Conservation (phyloP, 2,797 vertebrate species). For the Crocodylus rhombifer region DNA sequence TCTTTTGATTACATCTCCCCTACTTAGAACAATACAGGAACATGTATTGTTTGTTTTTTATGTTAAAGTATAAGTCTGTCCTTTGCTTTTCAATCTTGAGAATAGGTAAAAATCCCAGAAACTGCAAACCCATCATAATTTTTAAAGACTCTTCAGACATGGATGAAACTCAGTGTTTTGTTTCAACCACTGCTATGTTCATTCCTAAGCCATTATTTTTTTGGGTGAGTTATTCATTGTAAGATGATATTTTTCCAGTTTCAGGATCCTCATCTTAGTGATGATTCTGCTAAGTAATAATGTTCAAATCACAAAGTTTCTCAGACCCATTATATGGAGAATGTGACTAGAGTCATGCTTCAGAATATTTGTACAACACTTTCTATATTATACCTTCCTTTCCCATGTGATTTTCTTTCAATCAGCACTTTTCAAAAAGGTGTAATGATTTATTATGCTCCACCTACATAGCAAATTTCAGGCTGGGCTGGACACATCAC, state of each 20-base stretch:
- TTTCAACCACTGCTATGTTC: background rate
- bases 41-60: background rate
- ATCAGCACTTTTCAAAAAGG: background rate
- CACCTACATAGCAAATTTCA: background rate
- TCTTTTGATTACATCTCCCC: background rate
- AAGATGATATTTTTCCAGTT: background rate
- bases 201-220: background rate
- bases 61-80: background rate
- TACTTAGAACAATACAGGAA: background rate
- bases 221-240: background rate
- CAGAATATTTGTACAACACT: background rate
- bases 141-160: background rate
- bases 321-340: background rate
- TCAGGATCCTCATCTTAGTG: background rate
- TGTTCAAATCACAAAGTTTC: background rate
- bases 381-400: background rate
- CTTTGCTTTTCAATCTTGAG: background rate
- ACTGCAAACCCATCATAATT: background rate
- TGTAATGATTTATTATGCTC: background rate
- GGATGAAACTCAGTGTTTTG: background rate
- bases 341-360: background rate
- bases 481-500: rapidly evolving
- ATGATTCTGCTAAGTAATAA: background rate
- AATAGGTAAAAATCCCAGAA: background rate
- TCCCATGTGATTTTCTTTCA: background rate